Base-by-base conservation (phyloP, 2,113 vertebrate genomes). In the Alligator sinensis region DNA sequence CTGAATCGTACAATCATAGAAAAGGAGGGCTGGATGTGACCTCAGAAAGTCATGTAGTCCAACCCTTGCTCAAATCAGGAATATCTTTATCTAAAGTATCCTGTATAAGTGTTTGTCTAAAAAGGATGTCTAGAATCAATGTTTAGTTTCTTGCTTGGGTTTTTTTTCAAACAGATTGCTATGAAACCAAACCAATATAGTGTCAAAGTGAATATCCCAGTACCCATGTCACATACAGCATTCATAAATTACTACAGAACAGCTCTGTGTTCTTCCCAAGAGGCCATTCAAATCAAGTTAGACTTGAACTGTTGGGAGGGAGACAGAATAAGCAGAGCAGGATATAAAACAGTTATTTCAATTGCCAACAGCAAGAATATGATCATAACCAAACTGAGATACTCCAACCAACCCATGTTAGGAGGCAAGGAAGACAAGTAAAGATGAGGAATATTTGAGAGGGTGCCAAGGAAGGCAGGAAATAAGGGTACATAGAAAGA, bases 401-500 rank as follows among this genome's bases (percentile, higher is more conserved):
- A 87, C 16, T 79, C 58, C 0, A 75, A 66, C 22, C 9, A 62
- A 16, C 5, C 54, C 55, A 57, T 28, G 72, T 18, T 4, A 76
- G 38, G 70, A 91, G 47, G 24, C 17, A 74, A 55, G 0, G 54
- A 77, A 66, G 3, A 4, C 81, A n/a, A 79, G 17, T 81, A 76
- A 77, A 88, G 24, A 70, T 58, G 3, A 55, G 38, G 11, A 83
- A 85, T 83, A 77, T 34, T 38, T 72, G 19, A 38, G 24, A 38
- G 1, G 11, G 1, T 11, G 18, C 22, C 74, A 74, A 68, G 64
- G 24, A 88, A 91, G 63, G 88, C 57, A 59, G 19, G 3, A 70
- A 18, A 2, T 8, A 78, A 74, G 6, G 8, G 2, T 1, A 2
- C 47, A 55, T 0, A 0, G 25, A 76, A 76, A 68, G 5, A 30